Evolutionary conservation across 1,140 invertebrate species (phyloP), one percentile per base, ranked within the genome.

Genomic region (Patella vulgata): DNA sequence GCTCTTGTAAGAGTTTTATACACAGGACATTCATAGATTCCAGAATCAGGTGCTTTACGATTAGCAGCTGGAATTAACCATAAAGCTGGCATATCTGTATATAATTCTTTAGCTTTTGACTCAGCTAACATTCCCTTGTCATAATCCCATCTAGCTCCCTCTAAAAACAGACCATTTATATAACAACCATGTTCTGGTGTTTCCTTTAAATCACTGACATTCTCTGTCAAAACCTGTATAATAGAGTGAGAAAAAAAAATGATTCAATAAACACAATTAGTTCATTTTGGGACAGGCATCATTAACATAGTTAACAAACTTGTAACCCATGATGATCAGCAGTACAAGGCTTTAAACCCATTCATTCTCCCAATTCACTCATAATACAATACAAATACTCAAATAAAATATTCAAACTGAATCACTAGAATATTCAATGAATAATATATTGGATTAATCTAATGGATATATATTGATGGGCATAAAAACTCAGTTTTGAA

Each of bases 1-100:
- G 84, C 84, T 75, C 84, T 72, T 17, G 83, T 85, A 25, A 85
- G 73, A 43, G 84, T 85, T 60, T 85, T 85, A 61, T 85, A 85
- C 14, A 84, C 82, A 17, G 84, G 84, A 60, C 84, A 85, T 12
- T 82, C 78, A 55, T 85, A 85, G 31, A 85, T 73, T 0, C 82
- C 82, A 19, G 52, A 54, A 4, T 59, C 57, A 11, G 75, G 70
- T 19, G 56, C 40, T 44, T 74, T 77, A 36, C 81, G 70, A 60
- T 84, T 83, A 21, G 78, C 64, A 12, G 64, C 64, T 3, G 84
- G 84, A 27, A 69, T 79, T 0, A 85, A 70, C 84, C 84, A 85
- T 30, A 85, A 68, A 30, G 78, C 65, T 1, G 83, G 81, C 71
- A 85, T 77, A 19, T 84, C 82, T 8, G 83, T 84, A 66, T 77